Evolutionary conservation across 2,797 vertebrate species (phyloP).

Genomic region (Catharus ustulatus): DNA sequence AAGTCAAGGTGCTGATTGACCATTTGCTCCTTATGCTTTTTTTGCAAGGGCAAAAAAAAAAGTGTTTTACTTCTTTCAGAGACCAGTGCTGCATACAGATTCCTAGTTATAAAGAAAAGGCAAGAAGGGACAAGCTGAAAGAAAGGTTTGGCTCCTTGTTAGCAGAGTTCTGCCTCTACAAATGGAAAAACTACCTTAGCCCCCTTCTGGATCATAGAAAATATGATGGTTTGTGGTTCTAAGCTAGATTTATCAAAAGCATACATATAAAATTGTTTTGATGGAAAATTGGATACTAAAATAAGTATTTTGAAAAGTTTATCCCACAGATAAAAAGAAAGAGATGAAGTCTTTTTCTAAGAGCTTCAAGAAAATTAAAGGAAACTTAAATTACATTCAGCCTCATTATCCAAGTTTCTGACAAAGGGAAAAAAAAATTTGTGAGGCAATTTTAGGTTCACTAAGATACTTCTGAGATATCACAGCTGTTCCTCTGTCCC

Average conservation of each 20-base stretch:
- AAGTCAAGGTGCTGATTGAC: background rate
- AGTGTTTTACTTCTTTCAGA: background rate
- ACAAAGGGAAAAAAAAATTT: background rate
- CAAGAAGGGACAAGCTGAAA: background rate
- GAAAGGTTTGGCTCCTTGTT: background rate
- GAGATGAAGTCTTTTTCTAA: background rate
- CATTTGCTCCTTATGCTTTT: background rate
- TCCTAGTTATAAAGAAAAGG: background rate
- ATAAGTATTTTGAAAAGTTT: background rate
- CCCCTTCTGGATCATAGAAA: background rate
- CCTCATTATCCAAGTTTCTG: background rate
- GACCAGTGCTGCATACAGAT: background rate
- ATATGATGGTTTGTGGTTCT: background rate
- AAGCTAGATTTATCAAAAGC: background rate
- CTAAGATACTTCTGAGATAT: slow-evolving; percentile 33
- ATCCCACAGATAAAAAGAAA: background rate
- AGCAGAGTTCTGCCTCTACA: background rate
- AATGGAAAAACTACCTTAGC: background rate
- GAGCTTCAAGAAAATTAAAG: background rate
- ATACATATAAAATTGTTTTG: background rate
- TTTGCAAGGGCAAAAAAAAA: background rate
- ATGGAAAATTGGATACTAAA: background rate
- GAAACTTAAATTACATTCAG: background rate
- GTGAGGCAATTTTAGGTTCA: slow-evolving; percentile 21
- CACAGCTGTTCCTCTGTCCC: slow-evolving; percentile 51